Conservation (phyloP, 2,888 invertebrate genomes). For the Julus scandinavius region DNA sequence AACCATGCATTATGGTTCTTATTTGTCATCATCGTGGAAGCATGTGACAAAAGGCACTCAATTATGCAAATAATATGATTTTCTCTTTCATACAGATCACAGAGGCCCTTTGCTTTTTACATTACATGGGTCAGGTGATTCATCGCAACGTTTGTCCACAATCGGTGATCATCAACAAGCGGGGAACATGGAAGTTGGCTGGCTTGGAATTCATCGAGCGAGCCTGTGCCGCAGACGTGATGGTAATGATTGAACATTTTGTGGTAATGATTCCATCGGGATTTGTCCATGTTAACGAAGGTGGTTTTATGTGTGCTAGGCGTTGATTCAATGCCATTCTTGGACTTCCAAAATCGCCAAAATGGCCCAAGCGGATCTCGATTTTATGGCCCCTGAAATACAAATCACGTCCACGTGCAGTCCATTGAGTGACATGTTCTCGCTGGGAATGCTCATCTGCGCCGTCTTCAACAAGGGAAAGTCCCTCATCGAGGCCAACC, state of each 20-base stretch:
- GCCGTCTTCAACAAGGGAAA: slow-evolving; percentile 91
- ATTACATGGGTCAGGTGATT: slow-evolving; percentile 85
- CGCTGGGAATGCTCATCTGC: slow-evolving; percentile 92
- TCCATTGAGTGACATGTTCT: slow-evolving; percentile 95
- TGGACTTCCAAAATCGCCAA: slow-evolving; percentile 93
- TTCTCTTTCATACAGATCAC: slow-evolving; percentile 79
- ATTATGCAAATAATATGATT: too few relatives aligned
- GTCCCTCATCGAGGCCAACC: slow-evolving; percentile 88
- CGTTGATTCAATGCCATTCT: slow-evolving; percentile 79
- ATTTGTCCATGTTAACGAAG: slow-evolving; percentile 50
- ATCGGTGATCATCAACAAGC: slow-evolving; percentile 89
- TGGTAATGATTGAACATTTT: slow-evolving; percentile 50
- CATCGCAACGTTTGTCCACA: slow-evolving; percentile 96
- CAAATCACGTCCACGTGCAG: slow-evolving; percentile 85
- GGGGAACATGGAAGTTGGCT: slow-evolving; percentile 95
- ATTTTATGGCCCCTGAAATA: slow-evolving; percentile 94
- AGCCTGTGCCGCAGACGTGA: slow-evolving; percentile 65
- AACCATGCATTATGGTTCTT: too few relatives aligned
- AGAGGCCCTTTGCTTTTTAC: slow-evolving; percentile 92
- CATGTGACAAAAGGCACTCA: too few relatives aligned
- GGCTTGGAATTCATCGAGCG: slow-evolving; percentile 93
- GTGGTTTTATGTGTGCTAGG: slow-evolving; percentile 71
- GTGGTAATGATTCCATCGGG: not conserved
- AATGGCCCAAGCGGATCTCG: slow-evolving; percentile 93
- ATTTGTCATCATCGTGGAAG: too few relatives aligned